Percentiles rank a stretch among this genome's conserved stretches.
These are phyloP conservation scores for Zaprionus taronus DNA, from an alignment of 1,140 invertebrate genomes.

Conservation along the genomic window DNA sequence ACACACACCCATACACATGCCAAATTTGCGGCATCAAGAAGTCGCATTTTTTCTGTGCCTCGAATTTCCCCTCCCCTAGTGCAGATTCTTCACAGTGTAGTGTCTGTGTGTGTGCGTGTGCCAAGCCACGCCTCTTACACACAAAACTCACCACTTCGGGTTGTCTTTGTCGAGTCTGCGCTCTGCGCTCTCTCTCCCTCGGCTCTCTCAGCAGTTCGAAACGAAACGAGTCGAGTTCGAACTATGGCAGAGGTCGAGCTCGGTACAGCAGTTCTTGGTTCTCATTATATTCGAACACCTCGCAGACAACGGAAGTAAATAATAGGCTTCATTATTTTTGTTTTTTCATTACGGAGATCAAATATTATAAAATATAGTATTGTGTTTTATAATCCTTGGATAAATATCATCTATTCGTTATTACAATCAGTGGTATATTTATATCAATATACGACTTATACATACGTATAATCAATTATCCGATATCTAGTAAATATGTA, in stretches of 20 bases:
- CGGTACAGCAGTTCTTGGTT: neutral
- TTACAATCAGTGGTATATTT: too few relatives aligned
- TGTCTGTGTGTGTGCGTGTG: slow-evolving; percentile 4
- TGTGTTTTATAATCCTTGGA: too few relatives aligned
- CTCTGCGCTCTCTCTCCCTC: neutral
- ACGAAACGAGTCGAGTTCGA: slow-evolving; percentile 10
- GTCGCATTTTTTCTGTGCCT: slow-evolving; percentile 80
- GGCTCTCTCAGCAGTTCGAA: slow-evolving; percentile 41
- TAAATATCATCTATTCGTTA: too few relatives aligned
- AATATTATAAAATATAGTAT: too few relatives aligned
- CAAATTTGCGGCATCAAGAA: slow-evolving; percentile 84
- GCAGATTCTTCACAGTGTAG: neutral
- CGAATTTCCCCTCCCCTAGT: slow-evolving; percentile 22
- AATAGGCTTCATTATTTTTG: neutral
- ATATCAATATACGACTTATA: too few relatives aligned
- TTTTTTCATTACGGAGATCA: neutral
- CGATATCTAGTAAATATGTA: too few relatives aligned
- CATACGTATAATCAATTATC: too few relatives aligned
- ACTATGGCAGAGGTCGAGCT: too few relatives aligned
- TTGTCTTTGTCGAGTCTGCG: slow-evolving; percentile 34
- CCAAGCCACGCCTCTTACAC: slow-evolving; percentile 59
- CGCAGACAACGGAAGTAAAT: slow-evolving; percentile 36
- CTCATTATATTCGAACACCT: slow-evolving; percentile 49
- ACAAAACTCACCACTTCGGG: slow-evolving; percentile 70
- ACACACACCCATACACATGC: slow-evolving; percentile 36